Evolutionary conservation across 2,888 invertebrate species (phyloP).

Genomic region (Orthonychiurus folsomi): DNA sequence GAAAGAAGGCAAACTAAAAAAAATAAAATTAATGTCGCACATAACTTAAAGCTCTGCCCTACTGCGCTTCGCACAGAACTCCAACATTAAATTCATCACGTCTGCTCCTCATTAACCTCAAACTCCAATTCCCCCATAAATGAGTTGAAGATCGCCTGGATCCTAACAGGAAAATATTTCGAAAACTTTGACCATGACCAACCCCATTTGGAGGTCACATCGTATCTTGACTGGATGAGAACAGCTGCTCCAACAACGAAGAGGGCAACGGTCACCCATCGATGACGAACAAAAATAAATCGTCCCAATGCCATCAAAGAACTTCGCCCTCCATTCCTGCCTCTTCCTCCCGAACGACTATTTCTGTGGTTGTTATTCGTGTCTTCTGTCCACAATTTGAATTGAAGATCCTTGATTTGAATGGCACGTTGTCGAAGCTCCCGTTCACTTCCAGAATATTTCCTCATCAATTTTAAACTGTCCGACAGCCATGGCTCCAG

Average conservation of each 20-base stretch:
- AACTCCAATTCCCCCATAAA: background rate
- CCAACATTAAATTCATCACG: too few species aligned
- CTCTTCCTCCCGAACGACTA: constrained; percentile 4
- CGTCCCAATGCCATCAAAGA: constrained; percentile 16
- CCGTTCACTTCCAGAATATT: constrained; percentile 28
- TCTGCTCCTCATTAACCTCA: too few species aligned
- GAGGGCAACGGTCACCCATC: constrained; percentile 31
- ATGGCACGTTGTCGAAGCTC: constrained; percentile 23
- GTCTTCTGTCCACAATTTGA: constrained; percentile 35
- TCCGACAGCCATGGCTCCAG: constrained; percentile 38
- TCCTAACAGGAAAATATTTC: background rate
- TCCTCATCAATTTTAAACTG: constrained; percentile 26
- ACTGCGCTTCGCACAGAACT: too few species aligned
- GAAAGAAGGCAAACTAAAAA: too few species aligned
- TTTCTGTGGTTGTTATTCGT: constrained; percentile 22
- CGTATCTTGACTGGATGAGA: constrained; percentile 27
- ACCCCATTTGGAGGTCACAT: constrained; percentile 39
- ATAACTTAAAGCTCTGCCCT: too few species aligned
- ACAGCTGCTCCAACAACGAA: constrained; percentile 28
- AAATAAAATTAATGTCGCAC: too few species aligned
- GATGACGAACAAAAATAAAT: constrained; percentile 31
- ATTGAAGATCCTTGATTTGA: constrained; percentile 33
- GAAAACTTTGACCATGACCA: background rate
- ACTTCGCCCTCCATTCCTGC: constrained; percentile 11
- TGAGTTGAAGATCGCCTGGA: background rate